Base-by-base conservation (phyloP, 1,140 invertebrate genomes). In the Streblospio benedicti region DNA sequence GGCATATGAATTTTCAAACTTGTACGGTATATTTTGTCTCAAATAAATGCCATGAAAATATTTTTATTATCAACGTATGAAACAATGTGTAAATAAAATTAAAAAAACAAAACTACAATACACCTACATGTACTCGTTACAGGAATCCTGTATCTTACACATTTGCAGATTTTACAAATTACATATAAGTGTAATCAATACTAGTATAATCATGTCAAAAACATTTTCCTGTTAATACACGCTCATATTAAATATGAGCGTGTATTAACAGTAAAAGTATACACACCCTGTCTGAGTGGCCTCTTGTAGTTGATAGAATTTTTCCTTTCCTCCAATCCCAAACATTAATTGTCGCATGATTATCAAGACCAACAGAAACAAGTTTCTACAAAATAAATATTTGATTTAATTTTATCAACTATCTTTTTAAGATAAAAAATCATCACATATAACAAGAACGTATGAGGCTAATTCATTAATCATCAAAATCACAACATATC, bases 291-390 rank as follows among this genome's bases (percentile, higher is more conserved):
- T 77, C 74, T 49, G 68, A 65, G 56, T 76, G 71, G 16, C 71
- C 74, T 44, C 69, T 58, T 4, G 67, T 68, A 31, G 72, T 71
- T 5, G 76, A 69, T 44, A 77, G 58, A n/a, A 76, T 68, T 64
- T 76, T 78, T 14, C 76, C 76, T 62, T 71, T 76, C 31, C 62
- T 69, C 76, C 76, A 78, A 57, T 77, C 73, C 76, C 76, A 78
- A 0, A 78, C 71, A 65, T 70, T 71, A 38, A 78, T 74, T 3
- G 73, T 77, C 14, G 69, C 66, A 54, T 74, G 61, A 38, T 67
- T 62, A 45, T 78, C 76, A 27, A 75, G 52, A 16, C 76, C 76
- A 50, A 75, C 71, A 28, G 71, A 74, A 5, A 74, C 75, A 32
- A 78, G 51, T 52, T 65, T 67, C 76, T 77, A 61, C 49, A 67